These are phyloP conservation scores for Carapus acus DNA, from an alignment of 2,797 vertebrate species.

Conservation along the genomic window DNA sequence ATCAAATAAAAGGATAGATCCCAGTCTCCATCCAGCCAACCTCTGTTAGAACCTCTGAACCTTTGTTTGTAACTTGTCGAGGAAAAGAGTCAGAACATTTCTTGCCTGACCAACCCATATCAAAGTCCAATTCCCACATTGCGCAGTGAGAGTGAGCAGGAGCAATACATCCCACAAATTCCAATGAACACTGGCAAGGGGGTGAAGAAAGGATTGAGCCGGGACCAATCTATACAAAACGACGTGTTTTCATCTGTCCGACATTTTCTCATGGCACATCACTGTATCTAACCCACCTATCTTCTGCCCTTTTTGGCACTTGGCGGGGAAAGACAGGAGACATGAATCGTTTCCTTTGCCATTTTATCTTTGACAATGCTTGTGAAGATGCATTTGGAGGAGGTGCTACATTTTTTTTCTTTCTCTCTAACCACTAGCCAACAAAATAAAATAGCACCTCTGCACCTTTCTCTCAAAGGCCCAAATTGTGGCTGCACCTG, in stretches of 20 bases:
- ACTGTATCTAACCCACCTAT: constrained; percentile 56
- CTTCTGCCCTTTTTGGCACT: constrained; percentile 56
- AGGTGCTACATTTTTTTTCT: constrained; percentile 58
- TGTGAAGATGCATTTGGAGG: constrained; percentile 55
- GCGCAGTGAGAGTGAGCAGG: constrained; percentile 36
- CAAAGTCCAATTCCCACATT: constrained; percentile 46
- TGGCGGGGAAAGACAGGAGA: constrained; percentile 66
- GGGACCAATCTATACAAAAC: constrained; percentile 63
- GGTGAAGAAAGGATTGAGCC: constrained; percentile 43
- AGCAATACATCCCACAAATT: constrained; percentile 57
- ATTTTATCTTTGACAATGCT: constrained; percentile 61
- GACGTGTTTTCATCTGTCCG: constrained; percentile 62
- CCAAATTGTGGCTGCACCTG: constrained; percentile 42
- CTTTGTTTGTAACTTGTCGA: no score
- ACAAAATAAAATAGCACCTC: constrained; percentile 57
- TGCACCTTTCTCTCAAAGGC: constrained; percentile 57
- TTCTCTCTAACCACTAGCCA: constrained; percentile 53
- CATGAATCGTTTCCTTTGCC: constrained; percentile 61
- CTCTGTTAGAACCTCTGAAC: no score
- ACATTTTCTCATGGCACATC: constrained; percentile 64
- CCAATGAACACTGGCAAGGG: constrained; percentile 48
- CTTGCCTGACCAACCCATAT: constrained; percentile 58
- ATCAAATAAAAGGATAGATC: no score
- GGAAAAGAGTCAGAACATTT: no score
- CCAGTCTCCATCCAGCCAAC: no score